These are phyloP conservation scores for Monochamus saltuarius DNA, from an alignment of 1,140 invertebrate species.

Conservation along the genomic window DNA sequence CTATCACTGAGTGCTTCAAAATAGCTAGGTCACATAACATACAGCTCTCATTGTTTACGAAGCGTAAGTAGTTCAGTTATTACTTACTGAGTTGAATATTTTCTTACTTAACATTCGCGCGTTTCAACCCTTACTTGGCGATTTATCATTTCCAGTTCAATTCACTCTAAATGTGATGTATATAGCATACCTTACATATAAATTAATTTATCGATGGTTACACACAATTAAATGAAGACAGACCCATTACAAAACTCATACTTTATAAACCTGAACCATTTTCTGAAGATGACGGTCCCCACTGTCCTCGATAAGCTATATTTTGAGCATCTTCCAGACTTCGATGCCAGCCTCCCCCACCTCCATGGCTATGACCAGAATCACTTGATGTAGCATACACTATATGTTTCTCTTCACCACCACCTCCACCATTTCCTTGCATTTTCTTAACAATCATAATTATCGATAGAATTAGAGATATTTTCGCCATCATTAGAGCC, in stretches of 20 bases:
- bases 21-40: too few species aligned
- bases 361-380: conserved; percentile 49
- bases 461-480: conserved; percentile 65
- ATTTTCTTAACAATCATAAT: conserved; percentile 66
- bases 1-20: too few species aligned
- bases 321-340: conserved; percentile 46
- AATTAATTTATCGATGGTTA: too few species aligned
- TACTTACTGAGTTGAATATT: too few species aligned
- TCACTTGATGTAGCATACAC: conserved; percentile 57
- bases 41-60: too few species aligned
- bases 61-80: too few species aligned
- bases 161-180: too few species aligned
- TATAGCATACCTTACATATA: too few species aligned
- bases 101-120: too few species aligned
- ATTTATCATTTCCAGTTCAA: too few species aligned
- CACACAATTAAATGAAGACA: too few species aligned
- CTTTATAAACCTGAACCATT: conserved; percentile 22
- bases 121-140: too few species aligned
- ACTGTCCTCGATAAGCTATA: conserved; percentile 33
- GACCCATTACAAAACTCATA: conserved; percentile 1
- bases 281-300: conserved; percentile 12
- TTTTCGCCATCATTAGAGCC: conserved; percentile 67
- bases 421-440: conserved; percentile 56
- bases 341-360: conserved; percentile 57
- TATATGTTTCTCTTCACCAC: conserved; percentile 57